phyloP scores from a whole-genome alignment of 2,888 invertebrate species.

The Hofmannophila pseudospretella region DNA sequence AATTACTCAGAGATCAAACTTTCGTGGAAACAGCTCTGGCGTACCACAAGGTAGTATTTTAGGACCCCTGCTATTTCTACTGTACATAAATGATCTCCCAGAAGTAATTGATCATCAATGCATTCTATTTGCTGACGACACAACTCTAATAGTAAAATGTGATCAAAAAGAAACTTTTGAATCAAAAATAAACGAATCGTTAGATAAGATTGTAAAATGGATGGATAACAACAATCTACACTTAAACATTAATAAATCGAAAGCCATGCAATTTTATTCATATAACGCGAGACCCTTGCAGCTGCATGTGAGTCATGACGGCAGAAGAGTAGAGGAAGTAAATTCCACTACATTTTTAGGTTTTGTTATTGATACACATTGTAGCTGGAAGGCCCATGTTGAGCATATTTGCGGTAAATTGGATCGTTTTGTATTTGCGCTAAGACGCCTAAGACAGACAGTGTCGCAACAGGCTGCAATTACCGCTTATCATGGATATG shows the following conservation, averaged over 20 bases:
- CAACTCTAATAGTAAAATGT: background rate
- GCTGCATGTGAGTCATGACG: background rate
- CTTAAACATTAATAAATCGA: conserved; percentile 7
- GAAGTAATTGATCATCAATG: background rate
- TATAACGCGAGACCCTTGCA: background rate
- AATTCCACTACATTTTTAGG: background rate
- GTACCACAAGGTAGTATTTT: conserved; percentile 12
- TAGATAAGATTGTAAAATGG: conserved; percentile 6
- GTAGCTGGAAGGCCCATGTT: background rate
- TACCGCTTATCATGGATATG: conserved; percentile 6
- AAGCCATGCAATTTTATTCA: background rate
- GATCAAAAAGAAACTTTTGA: background rate
- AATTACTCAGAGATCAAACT: background rate
- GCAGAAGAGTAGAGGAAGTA: background rate
- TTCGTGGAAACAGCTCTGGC: background rate
- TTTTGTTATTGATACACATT: background rate
- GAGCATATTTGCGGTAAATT: background rate
- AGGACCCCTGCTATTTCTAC: conserved; percentile 7
- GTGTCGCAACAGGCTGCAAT: conserved; percentile 2
- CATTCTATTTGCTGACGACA: conserved; percentile 11
- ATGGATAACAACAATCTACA: conserved; percentile 7
- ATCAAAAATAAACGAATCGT: conserved; percentile 4
- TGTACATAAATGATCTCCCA: conserved; percentile 9
- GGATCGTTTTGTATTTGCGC: background rate
- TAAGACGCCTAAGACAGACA: background rate